Percentiles rank a stretch among this genome's conserved stretches.
These are phyloP conservation scores for Siniperca knerii DNA, from an alignment of 2,113 vertebrate genomes.

Conservation along the genomic window DNA sequence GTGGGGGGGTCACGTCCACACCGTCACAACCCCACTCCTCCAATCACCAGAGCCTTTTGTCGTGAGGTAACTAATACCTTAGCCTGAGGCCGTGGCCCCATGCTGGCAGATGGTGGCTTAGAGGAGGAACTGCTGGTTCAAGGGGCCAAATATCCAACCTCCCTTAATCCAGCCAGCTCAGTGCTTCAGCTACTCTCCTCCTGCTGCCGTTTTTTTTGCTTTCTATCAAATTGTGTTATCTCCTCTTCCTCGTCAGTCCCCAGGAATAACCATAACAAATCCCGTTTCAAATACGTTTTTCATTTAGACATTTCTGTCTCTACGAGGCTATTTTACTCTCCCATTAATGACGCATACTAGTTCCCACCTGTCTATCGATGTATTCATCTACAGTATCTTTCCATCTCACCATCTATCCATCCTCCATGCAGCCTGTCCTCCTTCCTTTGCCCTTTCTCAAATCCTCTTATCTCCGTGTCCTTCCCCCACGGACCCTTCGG, in stretches of 20 bases:
- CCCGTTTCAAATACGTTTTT: not conserved
- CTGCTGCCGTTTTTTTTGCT: too few relatives aligned
- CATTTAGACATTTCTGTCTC: not conserved
- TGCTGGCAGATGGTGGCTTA: conserved; percentile 54
- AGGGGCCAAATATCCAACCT: not conserved
- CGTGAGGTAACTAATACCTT: not conserved
- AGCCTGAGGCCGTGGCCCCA: conserved; percentile 1
- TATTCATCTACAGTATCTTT: not conserved
- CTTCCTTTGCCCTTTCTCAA: not conserved
- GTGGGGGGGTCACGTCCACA: not conserved
- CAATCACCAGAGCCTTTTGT: not conserved
- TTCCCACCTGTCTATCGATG: not conserved
- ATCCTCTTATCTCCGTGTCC: conserved; percentile 11
- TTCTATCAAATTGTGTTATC: not conserved
- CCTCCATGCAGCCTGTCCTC: too few relatives aligned
- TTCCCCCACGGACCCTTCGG: not conserved
- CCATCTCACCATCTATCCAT: not conserved
- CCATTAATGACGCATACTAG: not conserved
- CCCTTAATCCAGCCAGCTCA: not conserved
- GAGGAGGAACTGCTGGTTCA: not conserved
- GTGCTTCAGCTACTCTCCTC: conserved; percentile 18
- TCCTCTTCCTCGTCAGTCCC: not conserved
- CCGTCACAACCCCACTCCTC: not conserved
- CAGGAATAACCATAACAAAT: not conserved
- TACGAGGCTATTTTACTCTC: not conserved